These are phyloP conservation scores for Pheosia tremula DNA, from an alignment of 2,888 invertebrate species.

Conservation along the genomic window DNA sequence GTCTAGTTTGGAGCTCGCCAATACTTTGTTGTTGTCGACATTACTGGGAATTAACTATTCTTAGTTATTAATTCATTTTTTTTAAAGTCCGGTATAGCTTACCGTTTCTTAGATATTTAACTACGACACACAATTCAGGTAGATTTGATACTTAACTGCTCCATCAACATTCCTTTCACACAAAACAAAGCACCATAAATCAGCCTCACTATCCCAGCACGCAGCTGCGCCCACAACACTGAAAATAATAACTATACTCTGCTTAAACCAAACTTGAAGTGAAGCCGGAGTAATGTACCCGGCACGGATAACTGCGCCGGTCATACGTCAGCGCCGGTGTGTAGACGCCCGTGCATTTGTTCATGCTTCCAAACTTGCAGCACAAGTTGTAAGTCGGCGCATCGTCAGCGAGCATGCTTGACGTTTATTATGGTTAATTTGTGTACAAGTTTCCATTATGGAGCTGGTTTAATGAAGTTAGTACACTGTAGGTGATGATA, in stretches of 20 bases:
- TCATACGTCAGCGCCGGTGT: constrained; percentile 34
- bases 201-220: neutral
- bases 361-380: constrained; percentile 53
- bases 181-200: neutral
- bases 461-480: constrained; percentile 21
- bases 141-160: neutral
- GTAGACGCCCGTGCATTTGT: constrained; percentile 39
- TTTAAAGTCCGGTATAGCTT: no score
- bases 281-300: constrained; percentile 47
- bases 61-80: no score
- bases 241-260: constrained; percentile 7
- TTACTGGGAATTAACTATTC: no score
- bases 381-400: constrained; percentile 48
- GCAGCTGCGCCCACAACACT: neutral
- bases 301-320: constrained; percentile 45
- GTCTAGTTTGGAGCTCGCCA: no score
- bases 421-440: constrained; percentile 65
- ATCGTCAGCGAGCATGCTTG: constrained; percentile 22
- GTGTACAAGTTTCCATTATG: constrained; percentile 60
- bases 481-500: neutral
- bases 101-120: no score
- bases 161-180: neutral
- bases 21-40: no score
- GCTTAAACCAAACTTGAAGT: constrained; percentile 37
- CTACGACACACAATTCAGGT: neutral